A percentile compares a stretch with the other conserved stretches of the same genome.
Conservation (phyloP, 2,888 invertebrate genomes). For the Ornithoptera priamus region DNA sequence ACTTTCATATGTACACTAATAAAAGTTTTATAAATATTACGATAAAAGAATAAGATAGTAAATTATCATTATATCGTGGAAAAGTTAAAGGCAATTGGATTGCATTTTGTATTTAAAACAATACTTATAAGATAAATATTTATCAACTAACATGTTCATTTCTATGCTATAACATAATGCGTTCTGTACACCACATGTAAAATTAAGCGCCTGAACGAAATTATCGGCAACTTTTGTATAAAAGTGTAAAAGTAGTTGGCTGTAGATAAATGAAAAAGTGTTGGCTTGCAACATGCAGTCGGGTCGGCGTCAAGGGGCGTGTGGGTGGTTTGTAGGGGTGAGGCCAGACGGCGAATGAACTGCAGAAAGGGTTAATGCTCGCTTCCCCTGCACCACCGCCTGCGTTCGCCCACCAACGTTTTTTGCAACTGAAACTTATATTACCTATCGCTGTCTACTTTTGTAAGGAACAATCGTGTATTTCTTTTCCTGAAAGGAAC, state of each 20-base stretch:
- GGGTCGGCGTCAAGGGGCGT: conserved; percentile 52
- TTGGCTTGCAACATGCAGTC: conserved; percentile 66
- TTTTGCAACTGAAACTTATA: conserved; percentile 44
- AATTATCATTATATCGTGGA: too few species aligned
- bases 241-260: conserved; percentile 35
- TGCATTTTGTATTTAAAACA: too few species aligned
- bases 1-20: too few species aligned
- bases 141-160: not conserved
- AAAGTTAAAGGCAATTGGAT: too few species aligned
- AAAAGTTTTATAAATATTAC: too few species aligned
- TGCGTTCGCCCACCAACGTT: conserved; percentile 66
- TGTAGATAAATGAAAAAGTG: conserved; percentile 44
- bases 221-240: conserved; percentile 24
- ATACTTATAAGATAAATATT: too few species aligned
- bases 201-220: conserved; percentile 11
- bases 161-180: not conserved
- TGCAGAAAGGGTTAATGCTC: conserved; percentile 80
- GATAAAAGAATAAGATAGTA: too few species aligned
- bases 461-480: conserved; percentile 7
- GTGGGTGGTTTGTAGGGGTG: conserved; percentile 69
- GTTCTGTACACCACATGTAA: not conserved
- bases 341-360: conserved; percentile 82
- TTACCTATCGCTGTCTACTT: conserved; percentile 32
- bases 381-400: conserved; percentile 77
- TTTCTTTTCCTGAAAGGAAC: conserved; percentile 18